Evolutionary conservation across 2,113 vertebrate genomes (phyloP).

Genomic region (Chaetodon auriga): DNA sequence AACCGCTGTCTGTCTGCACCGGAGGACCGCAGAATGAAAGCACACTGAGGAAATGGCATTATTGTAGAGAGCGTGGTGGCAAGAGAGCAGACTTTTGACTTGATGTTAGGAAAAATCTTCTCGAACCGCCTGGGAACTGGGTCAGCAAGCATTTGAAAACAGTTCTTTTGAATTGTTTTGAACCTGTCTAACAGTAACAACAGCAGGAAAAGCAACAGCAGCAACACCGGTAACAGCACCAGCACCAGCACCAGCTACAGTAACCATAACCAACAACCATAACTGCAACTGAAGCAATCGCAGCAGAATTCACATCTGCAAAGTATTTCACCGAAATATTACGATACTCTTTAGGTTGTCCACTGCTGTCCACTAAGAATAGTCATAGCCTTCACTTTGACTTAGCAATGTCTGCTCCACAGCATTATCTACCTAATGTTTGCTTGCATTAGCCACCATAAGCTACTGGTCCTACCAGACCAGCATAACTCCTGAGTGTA

Average conservation of each 20-base stretch:
- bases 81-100: constrained; percentile 25
- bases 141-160: constrained; percentile 40
- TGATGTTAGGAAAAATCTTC: constrained; percentile 51
- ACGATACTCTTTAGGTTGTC: neutral
- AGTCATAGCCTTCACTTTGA: too few relatives aligned
- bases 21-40: constrained; percentile 47
- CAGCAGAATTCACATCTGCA: neutral
- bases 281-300: neutral
- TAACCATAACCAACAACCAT: too few relatives aligned
- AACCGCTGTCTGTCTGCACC: constrained; percentile 38
- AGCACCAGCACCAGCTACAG: neutral
- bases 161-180: constrained; percentile 58
- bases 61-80: constrained; percentile 15
- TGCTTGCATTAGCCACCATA: too few relatives aligned
- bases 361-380: too few relatives aligned
- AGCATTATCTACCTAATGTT: too few relatives aligned
- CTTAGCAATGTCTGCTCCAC: too few relatives aligned
- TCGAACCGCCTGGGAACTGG: constrained; percentile 50
- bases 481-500: too few relatives aligned
- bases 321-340: neutral
- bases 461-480: too few relatives aligned
- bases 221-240: neutral
- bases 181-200: constrained; percentile 34
- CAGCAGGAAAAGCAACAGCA: constrained; percentile 12
- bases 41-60: constrained; percentile 55